Base-by-base conservation (phyloP, 1,140 invertebrate species). In the Caenorhabditis remanei region DNA sequence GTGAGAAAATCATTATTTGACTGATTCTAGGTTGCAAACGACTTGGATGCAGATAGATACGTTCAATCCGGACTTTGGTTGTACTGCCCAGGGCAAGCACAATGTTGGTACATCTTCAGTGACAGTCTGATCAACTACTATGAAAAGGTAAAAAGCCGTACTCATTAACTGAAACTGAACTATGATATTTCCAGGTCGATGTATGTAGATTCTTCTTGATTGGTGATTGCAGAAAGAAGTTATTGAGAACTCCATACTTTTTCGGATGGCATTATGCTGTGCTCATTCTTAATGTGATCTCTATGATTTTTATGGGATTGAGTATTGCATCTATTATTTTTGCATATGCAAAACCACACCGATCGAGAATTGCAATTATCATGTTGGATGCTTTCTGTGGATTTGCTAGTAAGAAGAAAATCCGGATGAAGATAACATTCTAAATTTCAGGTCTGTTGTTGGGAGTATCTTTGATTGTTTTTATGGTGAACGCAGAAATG, bases 201-300 rank as follows among this genome's bases (percentile, higher is more conserved):
- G 90, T 92, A 32, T 92, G 91, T 85, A 91, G 91, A 11, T 92
- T 92, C 83, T 84, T 92, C 50, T 84, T 92, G 56, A 92, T 92
- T 83, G 90, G 90, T 2, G 91, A 92, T 65, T 92, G 91, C 65
- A 87, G 91, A 40, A 92, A 92, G 84, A 92, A 92, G 63, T 83
- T 92, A 21, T 85, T 92, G 0, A 61, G 92, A 63, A 92, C 91
- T 14, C 91, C 91, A 0, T 92, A 93, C 61, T 92, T 92, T 87
- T 92, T 92, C 63, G 91, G 91, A 46, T 92, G 91, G 91, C 92
- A 93, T 84, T 93, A 93, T 46, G 92, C 91, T 21, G 90, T 92
- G 19, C 82, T 92, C n/a, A 90, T 92, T 82, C 67, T 92, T 11
- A 87, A 92, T 56, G 32, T 91, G 11, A 90, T 90, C 55, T 82